Evolutionary conservation across 1,140 invertebrate species (phyloP).

Genomic region (Euglossa dilemma): DNA sequence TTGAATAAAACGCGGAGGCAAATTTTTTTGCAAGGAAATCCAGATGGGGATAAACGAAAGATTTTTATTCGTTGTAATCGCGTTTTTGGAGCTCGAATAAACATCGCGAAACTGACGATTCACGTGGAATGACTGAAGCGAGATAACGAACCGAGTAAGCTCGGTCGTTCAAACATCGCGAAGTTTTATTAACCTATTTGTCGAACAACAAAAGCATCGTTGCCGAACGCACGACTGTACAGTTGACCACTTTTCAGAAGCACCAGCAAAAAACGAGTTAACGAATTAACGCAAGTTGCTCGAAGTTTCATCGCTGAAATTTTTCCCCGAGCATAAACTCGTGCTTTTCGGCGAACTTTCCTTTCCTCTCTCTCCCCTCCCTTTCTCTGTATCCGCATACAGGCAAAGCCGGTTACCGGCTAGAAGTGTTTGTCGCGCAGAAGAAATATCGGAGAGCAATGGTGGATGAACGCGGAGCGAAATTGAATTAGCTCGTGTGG

Average conservation of each 20-base stretch:
- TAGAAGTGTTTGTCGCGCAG: neutral
- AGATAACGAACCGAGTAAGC: slow-evolving; percentile 39
- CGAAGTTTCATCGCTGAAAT: neutral
- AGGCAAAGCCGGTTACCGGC: neutral
- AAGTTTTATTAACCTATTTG: slow-evolving; percentile 61
- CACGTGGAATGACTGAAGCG: slow-evolving; percentile 18
- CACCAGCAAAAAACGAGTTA: neutral
- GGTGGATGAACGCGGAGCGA: neutral
- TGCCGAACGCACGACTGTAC: slow-evolving; percentile 9
- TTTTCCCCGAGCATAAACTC: neutral
- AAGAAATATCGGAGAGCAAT: neutral
- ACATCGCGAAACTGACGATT: slow-evolving; percentile 14
- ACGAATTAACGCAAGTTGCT: neutral
- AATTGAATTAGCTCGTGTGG: slow-evolving; percentile 21
- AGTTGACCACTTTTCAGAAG: neutral
- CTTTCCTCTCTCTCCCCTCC: neutral
- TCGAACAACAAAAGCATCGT: slow-evolving; percentile 37
- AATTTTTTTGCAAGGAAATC: neutral
- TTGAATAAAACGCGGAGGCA: neutral
- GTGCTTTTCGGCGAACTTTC: too few species aligned
- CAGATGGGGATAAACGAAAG: too few species aligned
- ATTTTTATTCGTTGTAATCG: neutral
- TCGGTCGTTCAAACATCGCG: neutral
- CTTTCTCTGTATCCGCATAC: neutral
- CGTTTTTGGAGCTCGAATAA: neutral